Conservation (phyloP, 2,888 invertebrate species). For the Nephrotoma flavescens region DNA sequence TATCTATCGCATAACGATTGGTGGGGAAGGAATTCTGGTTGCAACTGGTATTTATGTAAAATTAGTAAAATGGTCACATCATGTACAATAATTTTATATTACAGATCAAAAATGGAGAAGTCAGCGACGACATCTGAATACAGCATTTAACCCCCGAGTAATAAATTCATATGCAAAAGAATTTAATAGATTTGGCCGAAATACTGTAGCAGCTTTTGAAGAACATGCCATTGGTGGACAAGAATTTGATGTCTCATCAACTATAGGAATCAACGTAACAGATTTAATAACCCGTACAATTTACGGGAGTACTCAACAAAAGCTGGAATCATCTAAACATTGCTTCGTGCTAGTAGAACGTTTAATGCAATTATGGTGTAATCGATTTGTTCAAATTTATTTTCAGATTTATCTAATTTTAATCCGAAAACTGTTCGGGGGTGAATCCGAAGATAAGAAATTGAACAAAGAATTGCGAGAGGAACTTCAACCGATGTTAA, state of each 20-base stretch:
- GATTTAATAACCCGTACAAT: not conserved
- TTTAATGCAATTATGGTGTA: not conserved
- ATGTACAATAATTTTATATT: not conserved
- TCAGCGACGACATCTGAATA: not conserved
- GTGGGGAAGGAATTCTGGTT: not conserved
- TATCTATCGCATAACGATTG: not conserved
- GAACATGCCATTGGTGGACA: not conserved
- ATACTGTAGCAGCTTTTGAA: not conserved
- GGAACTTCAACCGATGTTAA: not conserved
- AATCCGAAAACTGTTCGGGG: not conserved
- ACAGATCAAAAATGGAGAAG: not conserved
- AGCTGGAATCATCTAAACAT: not conserved
- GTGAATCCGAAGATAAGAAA: not conserved
- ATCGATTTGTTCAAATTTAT: not conserved
- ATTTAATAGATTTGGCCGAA: not conserved
- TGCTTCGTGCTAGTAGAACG: not conserved
- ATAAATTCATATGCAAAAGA: not conserved
- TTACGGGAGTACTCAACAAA: not conserved
- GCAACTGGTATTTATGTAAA: not conserved
- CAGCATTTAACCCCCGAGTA: not conserved
- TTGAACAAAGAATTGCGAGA: not conserved
- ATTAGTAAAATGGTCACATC: no score
- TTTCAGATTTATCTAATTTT: no score
- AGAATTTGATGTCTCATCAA: not conserved
- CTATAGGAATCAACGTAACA: not conserved